Base-by-base conservation (phyloP, 1,140 invertebrate genomes). In the Lepidostoma basale region DNA sequence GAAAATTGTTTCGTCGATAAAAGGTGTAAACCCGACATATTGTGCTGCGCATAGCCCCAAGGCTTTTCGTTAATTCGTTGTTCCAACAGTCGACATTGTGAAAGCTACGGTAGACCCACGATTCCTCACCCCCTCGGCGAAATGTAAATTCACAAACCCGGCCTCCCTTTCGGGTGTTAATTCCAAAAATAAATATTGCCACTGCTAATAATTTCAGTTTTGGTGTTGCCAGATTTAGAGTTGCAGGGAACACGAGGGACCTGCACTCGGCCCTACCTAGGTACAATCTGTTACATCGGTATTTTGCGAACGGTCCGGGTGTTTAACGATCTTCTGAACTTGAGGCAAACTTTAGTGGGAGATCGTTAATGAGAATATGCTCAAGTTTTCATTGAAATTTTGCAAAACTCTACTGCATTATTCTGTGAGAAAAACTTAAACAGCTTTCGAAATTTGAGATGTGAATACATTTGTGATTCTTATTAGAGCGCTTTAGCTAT, bases 161-260 rank as follows among this genome's bases (percentile, higher is more conserved):
- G 33, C 44, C 49, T 44, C 62, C 39, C 18, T 44, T 23, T 30
- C 12, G 62, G 58, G 68, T 70, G 68, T 70, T 70, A 70, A 70
- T 70, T 60, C 68, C 36, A 58, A 70, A 70, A 70, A 70, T 70
- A 70, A 70, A 70, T 70, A 70, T 70, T 70, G 68, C 52, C 68
- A 39, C 68, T 66, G 26, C 44, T 56, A 47, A 70, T 70, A 70
- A 70, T 59, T 52, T 47, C 62, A 14, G 63, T 67, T 54, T 44
- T 70, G 62, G 45, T 54, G 47, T 30, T 20, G 62, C 45, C 12
- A 52, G 62, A 49, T 64, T 64, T 25, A 10, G 20, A 6, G 12
- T n/a, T 62, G 44, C 44, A 49, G 33, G 20, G 22, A 26, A 63
- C 26, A 49, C 22, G 20, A 45, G 40, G 33, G 10, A 49, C n/a